These are phyloP conservation scores for Manis crassicaudata DNA, from an alignment of 2,797 vertebrate species.

Conservation along the genomic window DNA sequence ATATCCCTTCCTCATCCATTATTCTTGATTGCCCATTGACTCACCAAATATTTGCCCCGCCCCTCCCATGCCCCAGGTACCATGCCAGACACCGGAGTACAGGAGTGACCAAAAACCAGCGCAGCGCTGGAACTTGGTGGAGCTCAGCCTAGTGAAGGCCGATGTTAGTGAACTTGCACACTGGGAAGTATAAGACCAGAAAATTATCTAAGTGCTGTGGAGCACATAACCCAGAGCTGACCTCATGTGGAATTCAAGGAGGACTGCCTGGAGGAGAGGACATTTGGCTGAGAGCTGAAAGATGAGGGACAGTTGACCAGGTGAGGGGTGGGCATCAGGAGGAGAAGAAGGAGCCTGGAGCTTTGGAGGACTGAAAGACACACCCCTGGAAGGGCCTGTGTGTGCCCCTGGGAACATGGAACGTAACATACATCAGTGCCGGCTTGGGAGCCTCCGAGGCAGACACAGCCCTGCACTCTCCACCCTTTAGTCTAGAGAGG, in stretches of 20 bases:
- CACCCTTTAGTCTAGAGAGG: not conserved
- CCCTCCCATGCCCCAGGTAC: not conserved
- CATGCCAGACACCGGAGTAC: not conserved
- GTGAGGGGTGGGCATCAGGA: not conserved
- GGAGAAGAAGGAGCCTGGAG: not conserved
- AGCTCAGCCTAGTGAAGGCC: not conserved
- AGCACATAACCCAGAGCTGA: not conserved
- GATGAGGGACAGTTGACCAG: not conserved
- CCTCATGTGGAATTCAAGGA: not conserved
- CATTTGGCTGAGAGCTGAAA: not conserved
- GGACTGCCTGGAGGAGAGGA: not conserved
- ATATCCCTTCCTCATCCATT: not conserved
- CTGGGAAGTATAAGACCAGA: fast-evolving
- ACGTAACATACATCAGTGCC: fast-evolving
- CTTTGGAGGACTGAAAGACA: not conserved
- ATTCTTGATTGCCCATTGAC: not conserved
- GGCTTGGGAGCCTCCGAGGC: not conserved
- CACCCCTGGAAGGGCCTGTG: fast-evolving
- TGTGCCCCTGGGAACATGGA: not conserved
- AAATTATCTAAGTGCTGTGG: too few species aligned
- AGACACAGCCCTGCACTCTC: not conserved
- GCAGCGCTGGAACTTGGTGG: not conserved
- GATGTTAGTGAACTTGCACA: not conserved
- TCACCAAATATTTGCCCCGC: not conserved
- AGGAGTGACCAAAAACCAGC: not conserved